Evolutionary conservation across 2,888 invertebrate species (phyloP).

Genomic region (Homarus gammarus): DNA sequence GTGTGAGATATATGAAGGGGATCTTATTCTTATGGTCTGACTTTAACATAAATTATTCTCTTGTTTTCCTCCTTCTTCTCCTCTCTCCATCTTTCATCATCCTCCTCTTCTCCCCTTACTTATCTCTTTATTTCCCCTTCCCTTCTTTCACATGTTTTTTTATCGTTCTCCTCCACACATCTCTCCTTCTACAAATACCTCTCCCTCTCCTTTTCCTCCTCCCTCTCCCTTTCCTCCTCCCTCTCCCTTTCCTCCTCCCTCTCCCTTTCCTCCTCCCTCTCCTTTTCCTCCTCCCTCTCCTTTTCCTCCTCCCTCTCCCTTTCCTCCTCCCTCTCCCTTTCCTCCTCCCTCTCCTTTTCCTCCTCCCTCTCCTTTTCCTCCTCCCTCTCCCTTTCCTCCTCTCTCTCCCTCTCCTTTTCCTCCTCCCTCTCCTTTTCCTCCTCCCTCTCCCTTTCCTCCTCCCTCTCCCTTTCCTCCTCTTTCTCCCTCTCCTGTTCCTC

Average conservation of each 20-base stretch:
- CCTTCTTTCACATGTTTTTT: background rate
- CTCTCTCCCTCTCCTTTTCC: background rate
- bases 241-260: background rate
- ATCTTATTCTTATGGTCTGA: too few relatives aligned
- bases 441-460: background rate
- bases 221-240: background rate
- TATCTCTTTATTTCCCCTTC: background rate
- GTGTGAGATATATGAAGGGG: too few relatives aligned
- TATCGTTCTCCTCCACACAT: background rate
- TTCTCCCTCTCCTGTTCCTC: background rate
- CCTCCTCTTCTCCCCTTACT: background rate
- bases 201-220: background rate
- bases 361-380: background rate
- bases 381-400: background rate
- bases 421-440: background rate
- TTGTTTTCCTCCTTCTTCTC: background rate
- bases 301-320: background rate
- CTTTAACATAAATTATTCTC: too few relatives aligned
- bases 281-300: background rate
- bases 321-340: background rate
- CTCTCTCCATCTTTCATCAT: background rate
- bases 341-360: background rate
- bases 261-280: too few relatives aligned
- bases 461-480: background rate
- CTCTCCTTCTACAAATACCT: background rate